Evolutionary conservation across 2,797 vertebrate genomes (phyloP), one percentile per base, ranked within the genome.

Genomic region (Cheirogaleus major): DNA sequence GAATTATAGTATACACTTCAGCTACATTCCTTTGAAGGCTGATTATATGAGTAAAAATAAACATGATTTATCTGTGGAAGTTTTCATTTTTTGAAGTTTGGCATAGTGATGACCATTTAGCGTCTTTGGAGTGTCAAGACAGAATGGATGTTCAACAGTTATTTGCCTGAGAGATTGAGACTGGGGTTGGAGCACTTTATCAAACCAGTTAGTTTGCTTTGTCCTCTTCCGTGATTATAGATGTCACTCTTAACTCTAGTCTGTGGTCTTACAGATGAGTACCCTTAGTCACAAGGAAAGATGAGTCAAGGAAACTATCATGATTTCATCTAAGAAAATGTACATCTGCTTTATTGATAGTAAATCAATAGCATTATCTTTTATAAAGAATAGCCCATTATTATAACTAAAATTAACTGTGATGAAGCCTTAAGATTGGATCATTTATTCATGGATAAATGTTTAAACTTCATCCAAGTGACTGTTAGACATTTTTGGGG

Each of bases 311-410:
- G 78, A 65, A 88, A 59, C 75, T 83, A 20, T 86, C 15, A 43
- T 41, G 52, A 5, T 7, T 4, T 57, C 43, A 65, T 82, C 70
- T 57, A 18, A 61, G 41, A 95, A 20, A 80, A 75, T 91, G 11
- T 72, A 1, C 27, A 17, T 57, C 1, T 92, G 43, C 43, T 83
- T 91, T 94, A 83, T 67, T 89, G 86, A 63, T 65, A 86, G 7
- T 79, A 85, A 88, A 69, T 88, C 67, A 65, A 18, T 80, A 87
- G 15, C 18, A 78, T 84, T 87, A 23, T 67, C 41, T 94, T 82
- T 96, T 76, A 72, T 79, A 80, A 95, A 93, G 57, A 78, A 13
- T 50, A 73, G 43, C n/a, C 73, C n/a, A 45, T 67, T 83, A 65
- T 73, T 83, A 59, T 69, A 57, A 78, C 25, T 85, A 70, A 86